Conservation (phyloP, 2,888 invertebrate species). For the Timema podura region DNA sequence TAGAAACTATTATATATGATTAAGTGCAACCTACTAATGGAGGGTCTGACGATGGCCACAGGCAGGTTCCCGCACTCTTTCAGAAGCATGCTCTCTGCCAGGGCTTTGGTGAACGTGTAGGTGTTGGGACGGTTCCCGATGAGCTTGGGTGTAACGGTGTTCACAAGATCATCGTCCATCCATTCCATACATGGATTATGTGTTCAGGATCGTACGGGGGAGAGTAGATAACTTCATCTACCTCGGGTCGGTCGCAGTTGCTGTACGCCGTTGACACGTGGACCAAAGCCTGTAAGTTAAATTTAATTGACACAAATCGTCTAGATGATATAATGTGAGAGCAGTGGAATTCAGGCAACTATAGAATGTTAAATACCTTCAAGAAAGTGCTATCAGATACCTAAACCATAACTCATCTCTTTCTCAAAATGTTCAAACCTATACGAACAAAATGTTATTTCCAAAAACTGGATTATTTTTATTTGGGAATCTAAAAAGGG, state of each 20-base stretch:
- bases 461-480: no score
- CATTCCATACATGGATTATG: constrained; percentile 42
- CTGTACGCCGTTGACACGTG: constrained; percentile 98
- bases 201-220: constrained; percentile 64
- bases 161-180: constrained; percentile 42
- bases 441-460: no score
- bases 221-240: constrained; percentile 85
- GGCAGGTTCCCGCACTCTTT: constrained; percentile 50
- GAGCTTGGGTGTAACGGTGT: constrained; percentile 41
- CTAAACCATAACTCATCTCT: no score
- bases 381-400: no score
- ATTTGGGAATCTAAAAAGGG: no score
- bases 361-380: no score
- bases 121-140: constrained; percentile 53
- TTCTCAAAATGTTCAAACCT: no score
- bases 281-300: constrained; percentile 49
- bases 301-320: background rate
- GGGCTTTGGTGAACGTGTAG: constrained; percentile 58
- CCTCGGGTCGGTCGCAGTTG: constrained; percentile 86
- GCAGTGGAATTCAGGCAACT: no score
- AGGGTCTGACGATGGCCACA: constrained; percentile 54
- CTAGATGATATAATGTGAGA: no score
- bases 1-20: no score
- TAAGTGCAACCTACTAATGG: constrained; percentile 44
- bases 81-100: constrained; percentile 53